Evolutionary conservation across 2,797 vertebrate genomes (phyloP).

Genomic region (Acropternis orthonyx): DNA sequence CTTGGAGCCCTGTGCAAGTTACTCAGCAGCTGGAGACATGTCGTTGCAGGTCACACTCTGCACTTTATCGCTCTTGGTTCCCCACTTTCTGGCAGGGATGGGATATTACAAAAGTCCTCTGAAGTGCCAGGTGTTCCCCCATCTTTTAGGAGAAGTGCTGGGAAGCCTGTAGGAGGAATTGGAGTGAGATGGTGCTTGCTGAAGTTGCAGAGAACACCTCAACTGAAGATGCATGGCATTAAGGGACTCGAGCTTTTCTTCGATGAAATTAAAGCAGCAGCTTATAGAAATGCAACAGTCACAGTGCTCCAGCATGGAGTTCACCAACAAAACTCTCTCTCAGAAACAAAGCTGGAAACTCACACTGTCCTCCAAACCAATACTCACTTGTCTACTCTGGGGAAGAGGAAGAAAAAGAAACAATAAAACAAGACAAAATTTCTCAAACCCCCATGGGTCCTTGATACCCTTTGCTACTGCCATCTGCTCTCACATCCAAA

Average conservation of each 20-base stretch:
- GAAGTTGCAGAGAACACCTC: not conserved
- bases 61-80: not conserved
- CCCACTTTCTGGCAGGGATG: not conserved
- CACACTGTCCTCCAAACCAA: not conserved
- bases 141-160: not conserved
- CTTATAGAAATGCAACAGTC: not conserved
- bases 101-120: not conserved
- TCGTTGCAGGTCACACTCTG: not conserved
- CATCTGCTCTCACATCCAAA: not conserved
- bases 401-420: not conserved
- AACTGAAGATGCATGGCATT: fast-evolving
- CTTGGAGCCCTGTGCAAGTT: not conserved
- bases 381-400: not conserved
- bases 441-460: not conserved
- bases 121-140: not conserved
- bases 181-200: not conserved
- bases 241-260: not conserved
- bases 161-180: not conserved
- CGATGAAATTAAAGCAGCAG: not conserved
- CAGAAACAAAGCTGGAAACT: not conserved
- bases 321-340: not conserved
- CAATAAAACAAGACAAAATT: not conserved
- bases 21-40: not conserved
- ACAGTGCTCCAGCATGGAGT: not conserved
- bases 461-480: not conserved